phyloP scores from a whole-genome alignment of 1,140 invertebrate genomes.

The Caerostris extrusa region DNA sequence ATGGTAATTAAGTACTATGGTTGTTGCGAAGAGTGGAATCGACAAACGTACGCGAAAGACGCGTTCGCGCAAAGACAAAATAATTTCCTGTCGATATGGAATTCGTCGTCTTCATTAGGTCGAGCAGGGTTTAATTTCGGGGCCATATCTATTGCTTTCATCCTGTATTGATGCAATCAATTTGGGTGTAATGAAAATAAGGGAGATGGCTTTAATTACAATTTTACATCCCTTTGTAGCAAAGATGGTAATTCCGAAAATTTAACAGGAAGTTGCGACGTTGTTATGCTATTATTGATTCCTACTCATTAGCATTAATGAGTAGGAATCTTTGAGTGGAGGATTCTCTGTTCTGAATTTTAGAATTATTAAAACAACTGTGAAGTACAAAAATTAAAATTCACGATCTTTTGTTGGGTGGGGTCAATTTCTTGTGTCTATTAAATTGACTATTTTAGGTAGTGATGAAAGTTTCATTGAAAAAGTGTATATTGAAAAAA shows the following conservation, averaged over 20 bases:
- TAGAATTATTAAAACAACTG: too few species aligned
- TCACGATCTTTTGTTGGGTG: too few species aligned
- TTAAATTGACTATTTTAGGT: too few species aligned
- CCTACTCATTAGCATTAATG: too few species aligned
- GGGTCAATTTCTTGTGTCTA: too few species aligned
- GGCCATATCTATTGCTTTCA: not conserved
- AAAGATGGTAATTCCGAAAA: not conserved
- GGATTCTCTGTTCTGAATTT: too few species aligned
- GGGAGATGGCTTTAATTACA: conserved; percentile 1
- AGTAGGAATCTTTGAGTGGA: too few species aligned
- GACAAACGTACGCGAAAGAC: not conserved
- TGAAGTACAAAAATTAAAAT: too few species aligned
- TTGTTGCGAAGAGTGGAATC: not conserved
- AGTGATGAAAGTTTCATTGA: too few species aligned
- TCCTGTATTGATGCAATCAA: not conserved
- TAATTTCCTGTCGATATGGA: conserved; percentile 32
- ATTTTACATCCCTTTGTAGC: not conserved
- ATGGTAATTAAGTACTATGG: conserved; percentile 49
- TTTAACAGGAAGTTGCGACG: not conserved
- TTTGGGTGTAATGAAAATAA: not conserved
- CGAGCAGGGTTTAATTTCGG: not conserved
- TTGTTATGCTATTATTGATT: too few species aligned
- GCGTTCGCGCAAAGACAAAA: not conserved
- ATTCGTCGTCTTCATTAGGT: conserved; percentile 25
- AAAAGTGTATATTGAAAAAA: too few species aligned